These are phyloP conservation scores for Acanthopagrus latus DNA, from an alignment of 2,797 vertebrate species.

Conservation along the genomic window DNA sequence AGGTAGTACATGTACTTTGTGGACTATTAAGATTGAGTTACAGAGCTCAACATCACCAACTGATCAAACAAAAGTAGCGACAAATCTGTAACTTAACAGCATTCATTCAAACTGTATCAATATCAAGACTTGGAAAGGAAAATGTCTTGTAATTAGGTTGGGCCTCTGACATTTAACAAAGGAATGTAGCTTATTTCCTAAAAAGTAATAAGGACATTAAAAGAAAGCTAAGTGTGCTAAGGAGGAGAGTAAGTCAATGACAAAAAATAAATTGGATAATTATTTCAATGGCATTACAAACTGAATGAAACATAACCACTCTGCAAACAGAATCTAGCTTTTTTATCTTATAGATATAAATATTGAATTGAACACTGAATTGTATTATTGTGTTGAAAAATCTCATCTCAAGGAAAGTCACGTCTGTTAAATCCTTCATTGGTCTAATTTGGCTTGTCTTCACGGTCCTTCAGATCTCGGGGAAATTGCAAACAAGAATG, in stretches of 20 bases:
- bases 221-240: too few relatives aligned
- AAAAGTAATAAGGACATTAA: neutral
- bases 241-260: neutral
- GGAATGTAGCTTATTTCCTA: neutral
- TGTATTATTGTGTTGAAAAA: neutral
- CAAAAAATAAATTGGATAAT: neutral
- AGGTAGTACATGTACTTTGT: neutral
- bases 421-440: slow-evolving; percentile 18
- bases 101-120: neutral
- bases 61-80: neutral
- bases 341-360: too few relatives aligned
- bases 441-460: slow-evolving; percentile 18
- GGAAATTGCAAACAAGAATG: neutral
- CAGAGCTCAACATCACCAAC: neutral
- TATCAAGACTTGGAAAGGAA: neutral
- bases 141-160: neutral
- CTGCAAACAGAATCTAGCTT: neutral
- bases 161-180: neutral
- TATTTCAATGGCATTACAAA: neutral
- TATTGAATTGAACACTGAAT: neutral
- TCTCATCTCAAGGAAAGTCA: neutral
- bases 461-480: neutral
- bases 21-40: neutral
- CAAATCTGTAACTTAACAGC: neutral
- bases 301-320: neutral